Evolutionary conservation across 1,140 invertebrate species (phyloP).

Genomic region (Brachionus angularis): DNA sequence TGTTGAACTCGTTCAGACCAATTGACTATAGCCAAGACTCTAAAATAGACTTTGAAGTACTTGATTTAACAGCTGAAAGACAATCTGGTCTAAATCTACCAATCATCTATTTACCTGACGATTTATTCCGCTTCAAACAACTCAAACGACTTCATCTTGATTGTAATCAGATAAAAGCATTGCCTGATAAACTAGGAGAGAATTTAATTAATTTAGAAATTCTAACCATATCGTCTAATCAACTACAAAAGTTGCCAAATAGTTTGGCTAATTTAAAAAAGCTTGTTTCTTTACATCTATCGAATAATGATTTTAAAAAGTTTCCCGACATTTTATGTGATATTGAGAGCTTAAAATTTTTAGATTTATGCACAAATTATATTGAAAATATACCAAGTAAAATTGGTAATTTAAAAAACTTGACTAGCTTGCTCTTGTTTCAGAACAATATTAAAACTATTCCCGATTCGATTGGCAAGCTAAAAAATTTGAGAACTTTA

Average conservation of each 20-base stretch:
- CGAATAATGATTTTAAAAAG: constrained; percentile 55
- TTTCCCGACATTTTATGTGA: constrained; percentile 48
- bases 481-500: constrained; percentile 51
- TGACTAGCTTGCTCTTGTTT: constrained; percentile 53
- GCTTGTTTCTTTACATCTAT: constrained; percentile 54
- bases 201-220: constrained; percentile 52
- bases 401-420: constrained; percentile 51
- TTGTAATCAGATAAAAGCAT: constrained; percentile 53
- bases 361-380: constrained; percentile 55
- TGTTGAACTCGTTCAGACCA: too few relatives aligned
- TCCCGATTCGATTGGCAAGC: constrained; percentile 52
- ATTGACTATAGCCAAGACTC: background rate
- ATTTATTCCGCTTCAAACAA: constrained; percentile 52
- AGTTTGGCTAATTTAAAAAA: constrained; percentile 51
- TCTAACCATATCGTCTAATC: constrained; percentile 56
- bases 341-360: constrained; percentile 51
- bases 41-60: constrained; percentile 54
- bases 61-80: constrained; percentile 57
- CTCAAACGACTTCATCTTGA: constrained; percentile 54
- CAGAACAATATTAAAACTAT: constrained; percentile 52
- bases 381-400: constrained; percentile 48
- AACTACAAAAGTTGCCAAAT: constrained; percentile 50
- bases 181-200: constrained; percentile 53
- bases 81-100: constrained; percentile 55
- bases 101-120: constrained; percentile 50